Conservation (phyloP, 2,113 vertebrate species). For the Physeter macrocephalus region DNA sequence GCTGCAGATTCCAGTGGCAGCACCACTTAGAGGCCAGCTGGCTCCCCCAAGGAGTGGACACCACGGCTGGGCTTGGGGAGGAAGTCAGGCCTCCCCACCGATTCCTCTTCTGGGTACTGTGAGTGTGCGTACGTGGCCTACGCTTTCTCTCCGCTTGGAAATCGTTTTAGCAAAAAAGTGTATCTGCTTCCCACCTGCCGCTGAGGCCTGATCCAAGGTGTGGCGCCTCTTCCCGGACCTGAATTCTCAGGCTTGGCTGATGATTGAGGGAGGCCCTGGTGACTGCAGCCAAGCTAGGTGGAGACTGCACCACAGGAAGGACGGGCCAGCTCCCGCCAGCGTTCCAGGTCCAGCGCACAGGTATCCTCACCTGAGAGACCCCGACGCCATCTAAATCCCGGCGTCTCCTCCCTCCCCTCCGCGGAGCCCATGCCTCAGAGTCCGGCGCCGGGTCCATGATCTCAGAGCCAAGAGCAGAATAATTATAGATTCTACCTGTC, state of each 20-base stretch:
- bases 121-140: not conserved
- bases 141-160: not conserved
- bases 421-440: not conserved
- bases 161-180: accelerated
- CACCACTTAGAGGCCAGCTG: too few species aligned
- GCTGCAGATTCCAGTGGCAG: not conserved
- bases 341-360: not conserved
- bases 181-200: not conserved
- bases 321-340: not conserved
- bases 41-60: not conserved
- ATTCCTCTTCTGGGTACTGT: not conserved
- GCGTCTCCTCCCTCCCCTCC: not conserved
- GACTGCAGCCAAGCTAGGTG: accelerated
- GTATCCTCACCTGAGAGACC: not conserved
- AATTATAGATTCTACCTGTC: not conserved
- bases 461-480: not conserved
- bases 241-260: not conserved
- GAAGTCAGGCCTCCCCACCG: not conserved
- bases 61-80: not conserved
- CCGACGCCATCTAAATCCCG: not conserved
- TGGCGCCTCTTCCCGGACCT: not conserved
- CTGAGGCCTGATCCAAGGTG: not conserved
- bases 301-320: not conserved
- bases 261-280: not conserved
- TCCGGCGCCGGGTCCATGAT: not conserved